Percentiles rank a stretch among this genome's conserved stretches.
Conservation (phyloP, 2,888 invertebrate genomes). For the Xylocampa areola region DNA sequence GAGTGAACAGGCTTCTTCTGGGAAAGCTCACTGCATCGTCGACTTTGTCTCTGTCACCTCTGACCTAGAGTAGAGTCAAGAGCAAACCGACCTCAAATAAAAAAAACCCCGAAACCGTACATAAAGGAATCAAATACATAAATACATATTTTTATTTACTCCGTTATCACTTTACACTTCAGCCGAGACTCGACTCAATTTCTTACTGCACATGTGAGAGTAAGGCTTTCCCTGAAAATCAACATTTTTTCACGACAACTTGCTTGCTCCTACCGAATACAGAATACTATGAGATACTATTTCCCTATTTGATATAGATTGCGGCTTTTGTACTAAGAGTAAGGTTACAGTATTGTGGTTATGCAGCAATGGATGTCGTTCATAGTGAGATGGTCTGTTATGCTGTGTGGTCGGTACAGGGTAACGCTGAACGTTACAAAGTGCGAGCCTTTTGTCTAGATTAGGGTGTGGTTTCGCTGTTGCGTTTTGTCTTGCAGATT, state of each 20-base stretch:
- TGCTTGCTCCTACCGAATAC: constrained; percentile 64
- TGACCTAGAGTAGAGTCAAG: too few relatives aligned
- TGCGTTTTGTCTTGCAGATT: constrained; percentile 46
- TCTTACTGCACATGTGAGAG: constrained; percentile 79
- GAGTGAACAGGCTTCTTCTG: too few relatives aligned
- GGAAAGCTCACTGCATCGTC: too few relatives aligned
- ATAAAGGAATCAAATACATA: constrained; percentile 29
- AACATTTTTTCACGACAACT: constrained; percentile 80
- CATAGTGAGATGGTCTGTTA: constrained; percentile 51
- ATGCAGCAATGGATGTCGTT: constrained; percentile 66
- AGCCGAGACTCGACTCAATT: constrained; percentile 66
- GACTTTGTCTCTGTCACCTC: too few relatives aligned
- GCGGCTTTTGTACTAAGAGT: constrained; percentile 41
- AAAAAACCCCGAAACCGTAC: constrained; percentile 9
- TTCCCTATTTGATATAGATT: constrained; percentile 55
- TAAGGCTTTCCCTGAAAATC: constrained; percentile 78
- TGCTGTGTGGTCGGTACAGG: constrained; percentile 70
- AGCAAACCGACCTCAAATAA: too few relatives aligned
- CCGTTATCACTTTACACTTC: constrained; percentile 54
- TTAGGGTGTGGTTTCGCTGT: constrained; percentile 70
- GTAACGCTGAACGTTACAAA: constrained; percentile 88
- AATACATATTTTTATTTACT: constrained; percentile 57
- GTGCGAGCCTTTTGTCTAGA: constrained; percentile 88
- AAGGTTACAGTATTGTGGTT: neutral
- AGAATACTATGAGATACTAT: constrained; percentile 67